These are phyloP conservation scores for Carollia perspicillata DNA, from an alignment of 2,113 vertebrate genomes.

Conservation along the genomic window DNA sequence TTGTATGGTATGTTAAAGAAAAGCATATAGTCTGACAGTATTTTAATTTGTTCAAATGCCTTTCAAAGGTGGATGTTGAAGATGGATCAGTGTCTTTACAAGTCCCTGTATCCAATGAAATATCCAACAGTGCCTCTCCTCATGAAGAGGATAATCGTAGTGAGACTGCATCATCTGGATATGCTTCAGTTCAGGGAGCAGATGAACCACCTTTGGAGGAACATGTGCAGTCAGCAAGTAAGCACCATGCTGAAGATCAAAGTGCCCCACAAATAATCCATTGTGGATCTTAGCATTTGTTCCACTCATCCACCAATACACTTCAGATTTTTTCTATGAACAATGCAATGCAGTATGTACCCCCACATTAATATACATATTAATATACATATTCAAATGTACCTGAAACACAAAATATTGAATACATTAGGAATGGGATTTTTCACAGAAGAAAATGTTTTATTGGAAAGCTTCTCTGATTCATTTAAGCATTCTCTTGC, in stretches of 20 bases:
- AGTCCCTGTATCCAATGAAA: conserved; percentile 72
- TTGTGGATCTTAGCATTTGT: not conserved
- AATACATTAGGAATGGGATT: not conserved
- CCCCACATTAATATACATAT: not conserved
- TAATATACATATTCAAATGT: conserved; percentile 28
- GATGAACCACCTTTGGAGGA: conserved; percentile 82
- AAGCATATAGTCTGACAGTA: not conserved
- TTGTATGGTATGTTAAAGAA: not conserved
- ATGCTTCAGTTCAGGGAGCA: conserved; percentile 85
- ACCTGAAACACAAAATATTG: conserved; percentile 17
- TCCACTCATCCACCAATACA: conserved; percentile 6
- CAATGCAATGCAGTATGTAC: not conserved
- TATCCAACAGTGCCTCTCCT: conserved; percentile 65
- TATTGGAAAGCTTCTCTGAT: conserved; percentile 25
- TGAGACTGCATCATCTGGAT: conserved; percentile 88
- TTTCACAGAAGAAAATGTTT: conserved; percentile 41
- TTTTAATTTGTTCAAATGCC: conserved; percentile 57
- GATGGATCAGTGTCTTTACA: conserved; percentile 75
- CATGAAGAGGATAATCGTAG: conserved; percentile 83
- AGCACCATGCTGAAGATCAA: conserved; percentile 11
- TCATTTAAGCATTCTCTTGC: not conserved
- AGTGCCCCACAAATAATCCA: not conserved
- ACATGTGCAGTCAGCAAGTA: conserved; percentile 77
- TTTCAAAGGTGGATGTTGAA: conserved; percentile 79
- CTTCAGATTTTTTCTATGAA: conserved; percentile 32